Base-by-base conservation (phyloP, 1,140 invertebrate species). In the Sesamia nonagrioides region DNA sequence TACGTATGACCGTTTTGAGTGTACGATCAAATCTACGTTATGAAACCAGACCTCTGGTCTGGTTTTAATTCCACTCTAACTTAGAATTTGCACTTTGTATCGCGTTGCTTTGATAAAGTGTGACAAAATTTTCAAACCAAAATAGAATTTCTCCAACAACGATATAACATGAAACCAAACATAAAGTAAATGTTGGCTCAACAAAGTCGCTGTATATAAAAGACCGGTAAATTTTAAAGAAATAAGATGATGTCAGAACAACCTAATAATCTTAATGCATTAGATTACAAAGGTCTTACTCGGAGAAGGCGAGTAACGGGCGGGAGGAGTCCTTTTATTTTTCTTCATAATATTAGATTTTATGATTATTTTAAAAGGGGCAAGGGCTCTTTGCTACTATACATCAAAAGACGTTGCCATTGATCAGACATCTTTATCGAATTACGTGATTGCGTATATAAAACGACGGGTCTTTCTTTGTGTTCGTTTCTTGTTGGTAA, bases 221-320 rank as follows among this genome's bases (percentile, higher is more conserved):
- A 78, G 84, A 81, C 77, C 83, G 80, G 83, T 82, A 81, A 84
- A 85, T 84, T 89, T 87, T 83, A 79, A 85, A 86, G 80, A 84
- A 88, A 89, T 82, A 84, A 88, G 85, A 88, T 85, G 81, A 82
- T 88, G 88, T 89, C 82, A 86, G 79, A 85, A 88, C 84, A 91
- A 89, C 87, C 89, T 89, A 91, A 91, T 91, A 89, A 91, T 87
- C 82, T 89, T 92, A 90, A 90, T 91, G 87, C 90, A 87, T 89
- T 88, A 88, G 84, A 87, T 88, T 90, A 91, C 85, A 89, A 91
- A 89, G 84, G 82, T 85, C 80, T 87, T 82, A 81, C 69, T 78
- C 78, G 78, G 75, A 60, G 60, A 82, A 58, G 71, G 85, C 66
- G 80, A 81, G 80, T 77, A 80, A 83, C 81, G 77, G 84, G 80